These are phyloP conservation scores for Micromussa lordhowensis DNA, from an alignment of 92 coral and sea anemone species.

Conservation along the genomic window DNA sequence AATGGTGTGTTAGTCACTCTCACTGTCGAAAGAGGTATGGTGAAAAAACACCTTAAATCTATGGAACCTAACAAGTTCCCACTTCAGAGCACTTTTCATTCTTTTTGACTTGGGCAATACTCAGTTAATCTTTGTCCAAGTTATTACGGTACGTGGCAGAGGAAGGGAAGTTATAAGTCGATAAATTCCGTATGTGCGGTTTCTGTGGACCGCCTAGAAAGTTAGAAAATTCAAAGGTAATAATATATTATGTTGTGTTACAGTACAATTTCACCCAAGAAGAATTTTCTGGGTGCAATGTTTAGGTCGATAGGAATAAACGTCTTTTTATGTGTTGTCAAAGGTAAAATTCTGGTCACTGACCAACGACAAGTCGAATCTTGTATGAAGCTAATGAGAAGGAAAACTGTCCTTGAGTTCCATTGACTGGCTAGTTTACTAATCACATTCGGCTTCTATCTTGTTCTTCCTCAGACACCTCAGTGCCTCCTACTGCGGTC, in stretches of 20 bases:
- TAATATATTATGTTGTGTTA: not conserved
- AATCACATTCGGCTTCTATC: not conserved
- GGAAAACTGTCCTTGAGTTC: too few species aligned
- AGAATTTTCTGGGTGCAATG: not conserved
- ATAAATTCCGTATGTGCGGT: not conserved
- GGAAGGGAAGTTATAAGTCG: not conserved
- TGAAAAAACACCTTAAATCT: not conserved
- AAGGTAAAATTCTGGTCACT: not conserved
- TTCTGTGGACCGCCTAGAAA: not conserved
- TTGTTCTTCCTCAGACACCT: slow-evolving; percentile 49
- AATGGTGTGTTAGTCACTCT: slow-evolving; percentile 68
- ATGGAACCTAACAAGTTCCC: not conserved
- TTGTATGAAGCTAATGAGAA: too few species aligned
- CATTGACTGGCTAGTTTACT: not conserved
- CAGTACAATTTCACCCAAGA: not conserved
- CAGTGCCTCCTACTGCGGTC: slow-evolving; percentile 81
- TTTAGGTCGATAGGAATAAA: not conserved
- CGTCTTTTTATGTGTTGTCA: not conserved
- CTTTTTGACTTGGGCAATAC: not conserved
- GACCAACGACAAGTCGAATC: too few species aligned
- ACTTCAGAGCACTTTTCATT: not conserved
- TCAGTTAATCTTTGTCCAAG: not conserved
- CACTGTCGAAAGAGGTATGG: slow-evolving; percentile 83
- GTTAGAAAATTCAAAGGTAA: not conserved
- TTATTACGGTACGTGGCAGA: not conserved